These are phyloP conservation scores for Cyprinodon tularosa DNA, from an alignment of 2,113 vertebrate genomes.

Conservation along the genomic window DNA sequence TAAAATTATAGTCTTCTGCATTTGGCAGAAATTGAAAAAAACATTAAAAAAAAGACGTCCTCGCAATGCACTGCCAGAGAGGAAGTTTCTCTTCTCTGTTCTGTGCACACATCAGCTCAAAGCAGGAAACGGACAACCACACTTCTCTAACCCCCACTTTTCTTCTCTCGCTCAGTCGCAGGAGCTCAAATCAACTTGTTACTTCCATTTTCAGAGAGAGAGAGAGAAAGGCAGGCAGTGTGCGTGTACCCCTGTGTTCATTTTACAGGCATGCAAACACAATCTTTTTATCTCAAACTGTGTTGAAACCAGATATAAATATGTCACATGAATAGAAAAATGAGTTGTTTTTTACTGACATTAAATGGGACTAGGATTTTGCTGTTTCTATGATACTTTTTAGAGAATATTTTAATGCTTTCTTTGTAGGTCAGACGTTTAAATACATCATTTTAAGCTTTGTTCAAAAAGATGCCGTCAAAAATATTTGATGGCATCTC, in stretches of 20 bases:
- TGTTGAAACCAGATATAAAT: neutral
- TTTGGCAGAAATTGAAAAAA: constrained; percentile 15
- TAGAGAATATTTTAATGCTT: neutral
- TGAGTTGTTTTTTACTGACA: neutral
- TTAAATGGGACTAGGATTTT: neutral
- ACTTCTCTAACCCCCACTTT: constrained; percentile 70
- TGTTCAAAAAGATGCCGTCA: too few relatives aligned
- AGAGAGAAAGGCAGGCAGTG: neutral
- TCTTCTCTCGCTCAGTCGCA: constrained; percentile 63
- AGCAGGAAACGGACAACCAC: constrained; percentile 80
- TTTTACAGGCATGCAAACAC: neutral
- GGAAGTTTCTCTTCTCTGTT: constrained; percentile 79
- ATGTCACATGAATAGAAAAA: neutral
- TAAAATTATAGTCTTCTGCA: constrained; percentile 1
- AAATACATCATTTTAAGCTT: neutral
- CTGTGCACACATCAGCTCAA: constrained; percentile 57
- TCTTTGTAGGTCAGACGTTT: neutral
- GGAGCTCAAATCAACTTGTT: constrained; percentile 35
- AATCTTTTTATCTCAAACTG: neutral
- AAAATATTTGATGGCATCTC: neutral
- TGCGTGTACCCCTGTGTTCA: constrained; percentile 2
- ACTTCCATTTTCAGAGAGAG: constrained; percentile 62
- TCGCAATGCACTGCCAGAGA: constrained; percentile 14
- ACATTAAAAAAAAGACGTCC: constrained; percentile 14
- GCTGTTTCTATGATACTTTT: neutral